Percentiles rank a stretch among this genome's conserved stretches.
These are phyloP conservation scores for Ceratosolen fusciceps DNA, from an alignment of 1,140 invertebrate species.

Conservation along the genomic window DNA sequence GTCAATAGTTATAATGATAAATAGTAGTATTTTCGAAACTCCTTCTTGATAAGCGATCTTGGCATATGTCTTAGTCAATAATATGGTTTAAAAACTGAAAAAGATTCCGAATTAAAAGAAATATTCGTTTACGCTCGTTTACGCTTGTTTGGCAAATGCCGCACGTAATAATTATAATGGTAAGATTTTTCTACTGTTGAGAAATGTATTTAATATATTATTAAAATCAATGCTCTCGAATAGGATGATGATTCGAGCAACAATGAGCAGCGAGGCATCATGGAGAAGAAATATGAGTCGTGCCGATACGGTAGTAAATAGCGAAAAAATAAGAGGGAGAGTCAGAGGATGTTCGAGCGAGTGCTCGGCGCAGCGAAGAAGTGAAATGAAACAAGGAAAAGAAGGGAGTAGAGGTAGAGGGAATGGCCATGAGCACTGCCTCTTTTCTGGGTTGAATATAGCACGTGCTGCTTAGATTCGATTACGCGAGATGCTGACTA, in stretches of 20 bases:
- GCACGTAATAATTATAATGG: too few species aligned
- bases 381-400: slow-evolving; percentile 3
- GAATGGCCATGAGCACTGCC: not conserved
- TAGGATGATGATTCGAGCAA: not conserved
- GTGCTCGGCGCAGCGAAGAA: not conserved
- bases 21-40: too few species aligned
- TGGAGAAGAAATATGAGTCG: not conserved
- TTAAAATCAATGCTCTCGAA: not conserved
- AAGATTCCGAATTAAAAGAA: too few species aligned
- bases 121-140: too few species aligned
- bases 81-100: too few species aligned
- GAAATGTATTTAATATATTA: too few species aligned
- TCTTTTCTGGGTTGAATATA: not conserved
- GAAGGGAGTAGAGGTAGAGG: not conserved
- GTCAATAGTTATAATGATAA: too few species aligned
- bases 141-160: too few species aligned
- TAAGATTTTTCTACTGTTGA: too few species aligned
- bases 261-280: not conserved
- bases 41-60: too few species aligned
- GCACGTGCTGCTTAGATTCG: slow-evolving; percentile 50
- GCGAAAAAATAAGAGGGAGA: not conserved
- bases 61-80: too few species aligned
- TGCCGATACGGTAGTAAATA: not conserved
- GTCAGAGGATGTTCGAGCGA: not conserved
- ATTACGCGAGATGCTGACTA: slow-evolving; percentile 60